A percentile compares a stretch with the other conserved stretches of the same genome.
Evolutionary conservation across 2,113 vertebrate species (phyloP).

Genomic region (Plotosus lineatus): DNA sequence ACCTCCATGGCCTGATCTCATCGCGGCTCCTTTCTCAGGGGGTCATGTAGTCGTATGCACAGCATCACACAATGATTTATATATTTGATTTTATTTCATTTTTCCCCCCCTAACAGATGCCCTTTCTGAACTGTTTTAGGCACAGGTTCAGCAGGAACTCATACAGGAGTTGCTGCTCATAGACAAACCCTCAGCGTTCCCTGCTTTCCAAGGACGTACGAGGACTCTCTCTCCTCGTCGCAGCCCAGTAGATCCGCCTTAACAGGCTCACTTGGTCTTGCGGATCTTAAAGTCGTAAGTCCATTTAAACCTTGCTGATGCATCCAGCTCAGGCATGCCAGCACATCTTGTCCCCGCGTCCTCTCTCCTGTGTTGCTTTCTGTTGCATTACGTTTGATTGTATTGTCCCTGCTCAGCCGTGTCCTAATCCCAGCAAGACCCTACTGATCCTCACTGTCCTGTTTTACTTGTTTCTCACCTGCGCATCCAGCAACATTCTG

Average conservation of each 20-base stretch:
- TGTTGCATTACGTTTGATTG: not conserved
- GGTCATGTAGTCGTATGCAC: not conserved
- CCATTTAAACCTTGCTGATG: not conserved
- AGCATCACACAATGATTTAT: not conserved
- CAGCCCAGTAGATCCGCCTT: conserved; percentile 7
- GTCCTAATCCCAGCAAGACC: conserved; percentile 8
- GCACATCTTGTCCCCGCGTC: not conserved
- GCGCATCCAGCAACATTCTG: not conserved
- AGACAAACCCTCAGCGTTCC: conserved; percentile 16
- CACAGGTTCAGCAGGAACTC: conserved; percentile 19
- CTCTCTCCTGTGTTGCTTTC: not conserved
- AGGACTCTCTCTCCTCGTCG: conserved; percentile 22
- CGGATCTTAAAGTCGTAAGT: conserved; percentile 49
- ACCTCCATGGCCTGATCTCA: not conserved
- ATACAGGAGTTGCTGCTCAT: conserved; percentile 6
- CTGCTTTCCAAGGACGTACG: not conserved
- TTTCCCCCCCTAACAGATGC: not conserved
- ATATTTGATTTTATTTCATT: no score
- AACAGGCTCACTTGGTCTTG: conserved; percentile 10
- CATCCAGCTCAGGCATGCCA: conserved; percentile 20
- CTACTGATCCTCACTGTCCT: not conserved
- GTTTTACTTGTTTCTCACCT: not conserved
- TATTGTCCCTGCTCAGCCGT: not conserved
- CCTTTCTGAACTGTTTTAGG: conserved; percentile 45
- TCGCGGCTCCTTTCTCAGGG: not conserved